Percentiles rank a stretch among this genome's conserved stretches.
These are phyloP conservation scores for Ooceraea biroi DNA, from an alignment of 1,140 invertebrate species.

Conservation along the genomic window DNA sequence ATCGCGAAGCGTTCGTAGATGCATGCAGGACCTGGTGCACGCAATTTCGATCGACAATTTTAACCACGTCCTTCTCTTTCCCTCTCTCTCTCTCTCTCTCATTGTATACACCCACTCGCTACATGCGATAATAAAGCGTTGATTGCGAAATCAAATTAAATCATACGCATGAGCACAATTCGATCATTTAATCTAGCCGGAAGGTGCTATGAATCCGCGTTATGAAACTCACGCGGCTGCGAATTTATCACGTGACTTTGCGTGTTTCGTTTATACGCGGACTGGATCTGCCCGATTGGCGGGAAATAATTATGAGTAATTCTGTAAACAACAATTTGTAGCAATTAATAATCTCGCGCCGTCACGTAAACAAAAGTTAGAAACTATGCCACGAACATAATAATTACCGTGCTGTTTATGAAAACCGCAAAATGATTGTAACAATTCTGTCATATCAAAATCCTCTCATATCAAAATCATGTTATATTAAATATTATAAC, in stretches of 20 bases:
- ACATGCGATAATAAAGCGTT: constrained; percentile 47
- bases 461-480: neutral
- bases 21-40: neutral
- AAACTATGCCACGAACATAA: neutral
- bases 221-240: neutral
- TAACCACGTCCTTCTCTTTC: neutral
- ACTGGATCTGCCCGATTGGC: neutral
- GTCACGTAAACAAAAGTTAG: neutral
- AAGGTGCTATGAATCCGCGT: neutral
- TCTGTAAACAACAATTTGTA: neutral
- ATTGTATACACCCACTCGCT: neutral
- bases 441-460: no score
- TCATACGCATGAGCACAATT: constrained; percentile 2
- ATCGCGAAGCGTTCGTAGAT: neutral
- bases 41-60: constrained; percentile 24
- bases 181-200: constrained; percentile 43
- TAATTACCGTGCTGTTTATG: no score
- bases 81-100: neutral
- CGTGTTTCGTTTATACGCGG: constrained; percentile 13
- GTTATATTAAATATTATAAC: no score
- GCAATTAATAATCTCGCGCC: neutral
- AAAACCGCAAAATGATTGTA: neutral
- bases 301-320: neutral
- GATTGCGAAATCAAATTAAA: constrained; percentile 61
- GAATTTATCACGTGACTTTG: constrained; percentile 38